phyloP scores from a whole-genome alignment of 2,113 vertebrate genomes.

The Anolis sagrei region DNA sequence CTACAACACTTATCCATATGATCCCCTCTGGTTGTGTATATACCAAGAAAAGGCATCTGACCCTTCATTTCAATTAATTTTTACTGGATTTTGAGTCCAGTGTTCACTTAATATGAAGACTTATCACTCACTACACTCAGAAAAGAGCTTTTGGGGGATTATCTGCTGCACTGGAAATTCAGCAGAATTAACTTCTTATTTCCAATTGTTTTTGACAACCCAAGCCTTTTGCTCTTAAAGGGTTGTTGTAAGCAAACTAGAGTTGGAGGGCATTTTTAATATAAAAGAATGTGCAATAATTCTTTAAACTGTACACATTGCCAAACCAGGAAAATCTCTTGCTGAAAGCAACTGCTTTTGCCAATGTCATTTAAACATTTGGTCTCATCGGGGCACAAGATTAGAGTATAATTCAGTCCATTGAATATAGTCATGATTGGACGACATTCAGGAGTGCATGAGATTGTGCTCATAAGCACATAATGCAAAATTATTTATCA shows the following conservation, averaged over 20 bases:
- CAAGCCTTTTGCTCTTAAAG: slow-evolving; percentile 2
- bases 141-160: neutral
- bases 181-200: neutral
- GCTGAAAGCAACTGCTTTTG: neutral
- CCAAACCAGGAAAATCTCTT: slow-evolving; percentile 14
- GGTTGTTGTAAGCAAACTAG: neutral
- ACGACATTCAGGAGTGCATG: slow-evolving; percentile 23
- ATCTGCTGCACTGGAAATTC: slow-evolving; percentile 12
- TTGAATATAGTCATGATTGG: slow-evolving; percentile 1
- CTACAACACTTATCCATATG: neutral
- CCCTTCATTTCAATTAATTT: neutral
- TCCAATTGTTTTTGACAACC: neutral
- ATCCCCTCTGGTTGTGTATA: neutral
- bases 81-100: neutral
- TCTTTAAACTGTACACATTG: neutral
- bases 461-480: slow-evolving; percentile 12
- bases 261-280: neutral
- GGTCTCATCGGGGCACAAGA: slow-evolving; percentile 7
- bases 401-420: slow-evolving; percentile 33
- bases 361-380: fast-evolving
- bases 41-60: neutral
- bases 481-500: slow-evolving; percentile 29
- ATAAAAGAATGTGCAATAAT: neutral
- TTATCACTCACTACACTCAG: neutral
- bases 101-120: neutral